Evolutionary conservation across 2,113 vertebrate species (phyloP).

Genomic region (Catharus fuscescens): DNA sequence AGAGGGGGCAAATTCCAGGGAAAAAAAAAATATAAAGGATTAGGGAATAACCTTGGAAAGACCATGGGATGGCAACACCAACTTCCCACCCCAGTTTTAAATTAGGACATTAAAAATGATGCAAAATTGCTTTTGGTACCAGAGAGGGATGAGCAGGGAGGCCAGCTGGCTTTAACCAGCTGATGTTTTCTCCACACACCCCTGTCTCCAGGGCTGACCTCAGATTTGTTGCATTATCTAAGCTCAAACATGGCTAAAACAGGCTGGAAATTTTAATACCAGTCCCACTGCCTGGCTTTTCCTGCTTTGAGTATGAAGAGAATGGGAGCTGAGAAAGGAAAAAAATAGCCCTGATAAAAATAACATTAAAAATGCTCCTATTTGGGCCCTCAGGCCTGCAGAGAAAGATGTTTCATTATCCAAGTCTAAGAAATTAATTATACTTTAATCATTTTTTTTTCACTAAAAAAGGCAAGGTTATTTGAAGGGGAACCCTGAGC

Average conservation of each 20-base stretch:
- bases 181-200: background rate
- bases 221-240: background rate
- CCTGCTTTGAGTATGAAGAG: background rate
- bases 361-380: background rate
- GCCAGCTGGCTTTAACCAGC: background rate
- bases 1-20: background rate
- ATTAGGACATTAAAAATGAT: background rate
- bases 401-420: background rate
- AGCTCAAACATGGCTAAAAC: background rate
- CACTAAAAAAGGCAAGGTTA: background rate
- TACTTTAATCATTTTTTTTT: background rate
- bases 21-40: background rate
- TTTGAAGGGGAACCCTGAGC: background rate
- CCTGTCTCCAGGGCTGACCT: background rate
- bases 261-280: background rate
- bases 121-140: background rate
- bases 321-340: background rate
- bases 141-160: background rate
- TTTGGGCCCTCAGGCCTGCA: background rate
- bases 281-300: background rate
- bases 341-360: conserved; percentile 19
- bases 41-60: background rate
- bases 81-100: background rate
- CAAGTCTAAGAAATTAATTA: background rate
- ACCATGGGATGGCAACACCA: background rate